These are phyloP conservation scores for Galeopterus variegatus DNA, from an alignment of 2,113 vertebrate species.

Conservation along the genomic window DNA sequence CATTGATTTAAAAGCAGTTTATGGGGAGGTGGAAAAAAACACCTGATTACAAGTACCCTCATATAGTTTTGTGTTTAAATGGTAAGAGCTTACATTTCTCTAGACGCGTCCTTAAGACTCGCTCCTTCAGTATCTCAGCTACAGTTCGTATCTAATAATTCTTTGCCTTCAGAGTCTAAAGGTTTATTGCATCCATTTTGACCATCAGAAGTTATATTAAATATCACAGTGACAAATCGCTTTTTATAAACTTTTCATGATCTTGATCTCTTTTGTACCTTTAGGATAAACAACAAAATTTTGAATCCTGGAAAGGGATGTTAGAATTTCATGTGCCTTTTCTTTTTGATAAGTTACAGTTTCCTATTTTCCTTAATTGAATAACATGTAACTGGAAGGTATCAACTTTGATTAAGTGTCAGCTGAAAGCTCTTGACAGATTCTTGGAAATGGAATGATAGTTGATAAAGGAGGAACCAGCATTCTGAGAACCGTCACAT, in stretches of 20 bases:
- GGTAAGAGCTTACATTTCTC: background rate
- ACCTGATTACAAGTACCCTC: background rate
- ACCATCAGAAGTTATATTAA: background rate
- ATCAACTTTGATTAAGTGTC: background rate
- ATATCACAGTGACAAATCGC: background rate
- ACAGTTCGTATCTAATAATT: background rate
- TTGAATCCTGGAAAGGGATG: background rate
- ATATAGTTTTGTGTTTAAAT: background rate
- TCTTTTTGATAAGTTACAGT: background rate
- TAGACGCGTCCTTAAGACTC: too few relatives aligned
- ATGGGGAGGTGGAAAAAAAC: background rate
- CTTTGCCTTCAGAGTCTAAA: background rate
- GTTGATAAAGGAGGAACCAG: background rate
- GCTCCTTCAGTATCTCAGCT: background rate
- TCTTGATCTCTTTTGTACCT: background rate
- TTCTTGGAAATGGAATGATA: background rate
- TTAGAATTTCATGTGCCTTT: background rate
- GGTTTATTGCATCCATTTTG: background rate
- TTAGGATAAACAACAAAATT: background rate
- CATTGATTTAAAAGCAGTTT: background rate
- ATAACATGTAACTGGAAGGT: background rate
- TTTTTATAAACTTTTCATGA: background rate
- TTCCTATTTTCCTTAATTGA: background rate
- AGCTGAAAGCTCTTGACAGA: background rate
- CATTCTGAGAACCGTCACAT: background rate